These are phyloP conservation scores for Heterodera filipjevi DNA, from an alignment of 2,888 invertebrate species.

Conservation along the genomic window DNA sequence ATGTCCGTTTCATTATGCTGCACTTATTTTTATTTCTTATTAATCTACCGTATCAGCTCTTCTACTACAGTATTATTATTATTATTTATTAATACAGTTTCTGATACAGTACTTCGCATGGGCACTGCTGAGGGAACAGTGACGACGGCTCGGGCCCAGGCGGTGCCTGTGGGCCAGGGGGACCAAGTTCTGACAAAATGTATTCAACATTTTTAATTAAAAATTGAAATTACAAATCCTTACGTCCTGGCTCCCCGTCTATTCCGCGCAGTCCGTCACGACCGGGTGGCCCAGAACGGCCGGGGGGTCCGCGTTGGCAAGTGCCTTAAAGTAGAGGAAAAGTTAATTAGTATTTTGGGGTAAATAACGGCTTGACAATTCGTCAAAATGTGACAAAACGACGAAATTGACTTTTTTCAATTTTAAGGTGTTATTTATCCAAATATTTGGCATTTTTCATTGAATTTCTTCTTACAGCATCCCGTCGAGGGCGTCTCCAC, in stretches of 20 bases:
- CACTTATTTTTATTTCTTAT: not conserved
- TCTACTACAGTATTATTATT: no score
- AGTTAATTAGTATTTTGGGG: not conserved
- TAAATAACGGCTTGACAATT: not conserved
- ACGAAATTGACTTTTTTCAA: no score
- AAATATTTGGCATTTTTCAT: no score
- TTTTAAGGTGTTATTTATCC: no score
- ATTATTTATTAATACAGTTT: no score
- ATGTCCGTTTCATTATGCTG: slow-evolving; percentile 47
- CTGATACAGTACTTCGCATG: slow-evolving; percentile 60
- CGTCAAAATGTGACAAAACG: not conserved
- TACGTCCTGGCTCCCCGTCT: slow-evolving; percentile 60
- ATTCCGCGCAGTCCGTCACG: slow-evolving; percentile 50
- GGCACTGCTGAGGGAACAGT: slow-evolving; percentile 64
- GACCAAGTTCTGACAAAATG: slow-evolving; percentile 50
- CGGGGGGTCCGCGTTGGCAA: slow-evolving; percentile 64
- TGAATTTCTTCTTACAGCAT: slow-evolving; percentile 29
- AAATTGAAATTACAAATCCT: not conserved
- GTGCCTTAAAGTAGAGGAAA: slow-evolving; percentile 24
- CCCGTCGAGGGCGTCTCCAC: slow-evolving; percentile 48
- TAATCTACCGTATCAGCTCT: no score
- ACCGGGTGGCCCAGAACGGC: slow-evolving; percentile 53
- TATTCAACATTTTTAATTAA: not conserved
- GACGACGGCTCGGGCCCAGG: slow-evolving; percentile 60
- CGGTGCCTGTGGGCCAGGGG: slow-evolving; percentile 61